phyloP scores from a whole-genome alignment of 2,888 invertebrate species.

The Pinctada fucata region DNA sequence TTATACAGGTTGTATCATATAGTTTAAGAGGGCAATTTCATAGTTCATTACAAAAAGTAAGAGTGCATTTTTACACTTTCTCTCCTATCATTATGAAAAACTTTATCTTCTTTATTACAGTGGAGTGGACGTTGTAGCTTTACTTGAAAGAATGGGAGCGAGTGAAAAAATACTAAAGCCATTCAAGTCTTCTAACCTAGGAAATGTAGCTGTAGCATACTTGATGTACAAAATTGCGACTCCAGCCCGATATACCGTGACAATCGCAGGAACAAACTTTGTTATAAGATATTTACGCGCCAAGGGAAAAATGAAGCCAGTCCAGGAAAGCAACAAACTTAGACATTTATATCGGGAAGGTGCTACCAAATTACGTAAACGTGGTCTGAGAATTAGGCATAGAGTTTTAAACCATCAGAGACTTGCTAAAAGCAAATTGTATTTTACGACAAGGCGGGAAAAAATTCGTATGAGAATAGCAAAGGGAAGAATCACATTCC shows the following conservation, averaged over 20 bases:
- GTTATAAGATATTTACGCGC: conserved; percentile 88
- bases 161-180: conserved; percentile 88
- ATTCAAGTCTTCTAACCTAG: conserved; percentile 86
- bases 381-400: too few species aligned
- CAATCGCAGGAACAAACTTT: conserved; percentile 91
- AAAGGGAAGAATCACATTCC: too few species aligned
- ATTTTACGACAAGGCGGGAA: too few species aligned
- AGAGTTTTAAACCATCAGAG: too few species aligned
- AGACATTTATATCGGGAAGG: conserved; percentile 65
- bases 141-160: conserved; percentile 87
- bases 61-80: too few species aligned
- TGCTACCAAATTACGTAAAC: neutral
- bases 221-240: conserved; percentile 95
- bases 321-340: conserved; percentile 79
- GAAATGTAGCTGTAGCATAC: conserved; percentile 92
- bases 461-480: too few species aligned
- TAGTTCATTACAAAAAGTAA: too few species aligned
- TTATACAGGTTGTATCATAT: too few species aligned
- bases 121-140: conserved; percentile 91
- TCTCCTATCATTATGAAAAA: neutral
- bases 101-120: conserved; percentile 79
- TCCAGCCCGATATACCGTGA: conserved; percentile 93
- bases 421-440: too few species aligned
- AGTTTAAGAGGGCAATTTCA: too few species aligned
- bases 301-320: conserved; percentile 88